Conservation (phyloP, 1,140 invertebrate genomes). For the Drosophila teissieri region DNA sequence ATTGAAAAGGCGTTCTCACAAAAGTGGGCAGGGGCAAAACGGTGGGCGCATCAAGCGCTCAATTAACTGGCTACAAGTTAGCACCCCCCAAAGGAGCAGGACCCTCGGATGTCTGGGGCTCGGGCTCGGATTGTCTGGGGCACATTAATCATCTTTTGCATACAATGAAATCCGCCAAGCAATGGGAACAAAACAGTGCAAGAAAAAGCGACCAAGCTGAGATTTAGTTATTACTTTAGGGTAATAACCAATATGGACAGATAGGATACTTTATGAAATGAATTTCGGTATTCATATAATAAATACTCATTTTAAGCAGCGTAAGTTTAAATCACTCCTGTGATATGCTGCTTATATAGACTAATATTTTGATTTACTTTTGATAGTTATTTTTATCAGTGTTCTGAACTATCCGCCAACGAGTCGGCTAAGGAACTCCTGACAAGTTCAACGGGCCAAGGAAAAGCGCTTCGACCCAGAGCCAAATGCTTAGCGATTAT, state of each 20-base stretch:
- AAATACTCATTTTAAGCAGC: too few species aligned
- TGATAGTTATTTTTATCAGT: neutral
- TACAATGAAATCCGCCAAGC: constrained; percentile 57
- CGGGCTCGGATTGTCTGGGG: constrained; percentile 28
- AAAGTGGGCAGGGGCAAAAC: constrained; percentile 19
- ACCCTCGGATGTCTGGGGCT: constrained; percentile 34
- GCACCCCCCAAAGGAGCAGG: constrained; percentile 29
- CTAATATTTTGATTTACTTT: too few species aligned
- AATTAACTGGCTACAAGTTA: constrained; percentile 71
- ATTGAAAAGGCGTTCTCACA: constrained; percentile 61
- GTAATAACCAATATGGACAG: too few species aligned
- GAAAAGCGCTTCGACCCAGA: constrained; percentile 32
- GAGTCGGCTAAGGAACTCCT: constrained; percentile 67
- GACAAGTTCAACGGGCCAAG: constrained; percentile 58
- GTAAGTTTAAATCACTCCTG: too few species aligned
- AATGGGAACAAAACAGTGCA: constrained; percentile 27
- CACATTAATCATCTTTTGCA: constrained; percentile 79
- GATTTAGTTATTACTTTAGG: too few species aligned
- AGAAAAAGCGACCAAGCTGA: constrained; percentile 5
- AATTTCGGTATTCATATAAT: too few species aligned
- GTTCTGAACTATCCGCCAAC: constrained; percentile 50
- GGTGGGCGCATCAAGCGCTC: constrained; percentile 59
- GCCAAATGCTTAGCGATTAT: constrained; percentile 71
- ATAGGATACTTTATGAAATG: too few species aligned
- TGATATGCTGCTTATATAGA: too few species aligned